Conservation (phyloP, 2,888 invertebrate genomes). For the Chouioia cunea region DNA sequence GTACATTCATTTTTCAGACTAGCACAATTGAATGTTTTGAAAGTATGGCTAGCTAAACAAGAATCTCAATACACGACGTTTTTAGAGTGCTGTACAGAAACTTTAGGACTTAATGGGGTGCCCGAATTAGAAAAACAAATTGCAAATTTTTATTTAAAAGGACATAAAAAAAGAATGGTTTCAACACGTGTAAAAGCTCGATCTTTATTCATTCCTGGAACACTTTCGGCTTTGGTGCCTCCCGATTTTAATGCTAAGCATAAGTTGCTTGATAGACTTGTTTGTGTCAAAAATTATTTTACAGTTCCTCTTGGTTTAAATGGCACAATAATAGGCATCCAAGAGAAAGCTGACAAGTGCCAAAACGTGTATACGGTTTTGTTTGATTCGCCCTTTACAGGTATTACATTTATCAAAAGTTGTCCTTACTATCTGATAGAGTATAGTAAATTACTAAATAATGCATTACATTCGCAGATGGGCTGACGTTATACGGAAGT, state of each 20-base stretch:
- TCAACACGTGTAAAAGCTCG: slow-evolving; percentile 77
- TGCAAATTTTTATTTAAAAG: slow-evolving; percentile 66
- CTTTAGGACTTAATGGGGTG: slow-evolving; percentile 11
- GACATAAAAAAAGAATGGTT: slow-evolving; percentile 70
- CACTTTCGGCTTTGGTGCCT: slow-evolving; percentile 71
- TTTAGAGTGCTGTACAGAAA: slow-evolving; percentile 45
- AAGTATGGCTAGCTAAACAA: slow-evolving; percentile 34
- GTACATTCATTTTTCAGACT: slow-evolving; percentile 3
- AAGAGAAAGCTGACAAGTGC: slow-evolving; percentile 70
- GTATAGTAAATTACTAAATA: slow-evolving; percentile 1
- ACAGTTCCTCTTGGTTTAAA: slow-evolving; percentile 84
- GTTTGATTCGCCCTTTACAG: slow-evolving; percentile 81
- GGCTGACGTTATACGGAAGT: slow-evolving; percentile 70
- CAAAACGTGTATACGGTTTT: slow-evolving; percentile 82
- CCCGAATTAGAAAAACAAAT: slow-evolving; percentile 70
- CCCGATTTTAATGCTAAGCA: slow-evolving; percentile 80
- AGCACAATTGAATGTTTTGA: slow-evolving; percentile 4
- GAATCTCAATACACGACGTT: slow-evolving; percentile 48
- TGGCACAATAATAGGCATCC: slow-evolving; percentile 85
- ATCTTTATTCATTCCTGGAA: slow-evolving; percentile 74
- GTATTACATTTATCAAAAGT: slow-evolving; percentile 27
- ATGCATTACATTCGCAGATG: slow-evolving; percentile 68
- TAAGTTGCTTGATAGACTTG: slow-evolving; percentile 85
- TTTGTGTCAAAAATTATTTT: slow-evolving; percentile 81
- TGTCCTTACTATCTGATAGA: neutral